Percentiles rank a stretch among this genome's conserved stretches.
Evolutionary conservation across 2,888 invertebrate genomes (phyloP).

Genomic region (Ormyrus pomaceus): DNA sequence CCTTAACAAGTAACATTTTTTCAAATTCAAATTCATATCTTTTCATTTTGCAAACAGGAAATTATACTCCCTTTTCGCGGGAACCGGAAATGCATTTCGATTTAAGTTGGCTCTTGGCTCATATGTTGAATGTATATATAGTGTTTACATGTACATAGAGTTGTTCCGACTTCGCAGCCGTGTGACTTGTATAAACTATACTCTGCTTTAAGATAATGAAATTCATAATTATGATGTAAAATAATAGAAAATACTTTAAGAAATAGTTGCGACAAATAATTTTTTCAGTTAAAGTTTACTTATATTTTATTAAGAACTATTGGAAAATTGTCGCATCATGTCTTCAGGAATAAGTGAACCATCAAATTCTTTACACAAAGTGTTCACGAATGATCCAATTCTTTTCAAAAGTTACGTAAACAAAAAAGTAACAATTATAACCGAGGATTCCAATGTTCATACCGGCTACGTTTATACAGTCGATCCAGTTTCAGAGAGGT

Average conservation of each 20-base stretch:
- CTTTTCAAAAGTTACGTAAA: constrained; percentile 69
- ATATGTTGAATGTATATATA: no score
- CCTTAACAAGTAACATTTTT: no score
- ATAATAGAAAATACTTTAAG: no score
- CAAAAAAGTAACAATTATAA: constrained; percentile 66
- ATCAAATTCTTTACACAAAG: constrained; percentile 60
- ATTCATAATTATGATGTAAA: no score
- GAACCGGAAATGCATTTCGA: constrained; percentile 20
- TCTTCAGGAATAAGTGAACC: constrained; percentile 14
- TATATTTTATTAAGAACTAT: background rate
- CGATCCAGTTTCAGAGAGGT: constrained; percentile 74
- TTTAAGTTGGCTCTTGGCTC: constrained; percentile 10
- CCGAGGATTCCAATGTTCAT: constrained; percentile 62
- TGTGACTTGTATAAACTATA: no score
- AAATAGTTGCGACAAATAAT: no score
- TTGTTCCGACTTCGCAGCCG: no score
- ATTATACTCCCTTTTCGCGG: background rate
- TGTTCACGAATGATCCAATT: constrained; percentile 70
- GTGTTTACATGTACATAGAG: no score
- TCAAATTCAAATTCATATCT: background rate
- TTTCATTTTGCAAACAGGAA: background rate
- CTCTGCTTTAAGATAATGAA: no score
- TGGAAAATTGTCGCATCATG: constrained; percentile 22
- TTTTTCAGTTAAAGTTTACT: background rate
- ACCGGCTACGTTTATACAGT: constrained; percentile 71